phyloP scores from a whole-genome alignment of 2,113 vertebrate species.

The Ramphastos sulfuratus region DNA sequence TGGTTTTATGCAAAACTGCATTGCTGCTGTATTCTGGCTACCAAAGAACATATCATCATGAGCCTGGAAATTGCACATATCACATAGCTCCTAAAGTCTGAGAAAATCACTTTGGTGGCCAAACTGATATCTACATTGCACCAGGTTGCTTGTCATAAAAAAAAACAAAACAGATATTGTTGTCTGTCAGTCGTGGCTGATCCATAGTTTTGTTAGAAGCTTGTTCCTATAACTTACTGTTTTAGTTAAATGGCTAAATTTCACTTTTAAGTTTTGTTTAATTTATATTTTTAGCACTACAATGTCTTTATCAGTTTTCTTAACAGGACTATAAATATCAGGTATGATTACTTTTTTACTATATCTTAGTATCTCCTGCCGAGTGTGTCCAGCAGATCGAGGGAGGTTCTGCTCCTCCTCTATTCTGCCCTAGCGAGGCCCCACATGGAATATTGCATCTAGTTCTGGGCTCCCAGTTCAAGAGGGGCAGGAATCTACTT shows the following conservation, averaged over 20 bases:
- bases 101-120: not conserved
- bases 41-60: not conserved
- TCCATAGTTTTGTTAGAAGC: not conserved
- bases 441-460: too few species aligned
- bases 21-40: too few species aligned
- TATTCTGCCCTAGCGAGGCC: too few species aligned
- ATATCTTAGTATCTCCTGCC: not conserved
- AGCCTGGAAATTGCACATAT: not conserved
- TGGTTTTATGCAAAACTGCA: too few species aligned
- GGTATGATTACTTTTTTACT: not conserved
- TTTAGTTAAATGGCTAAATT: not conserved
- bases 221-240: not conserved
- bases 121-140: not conserved
- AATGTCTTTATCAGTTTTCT: not conserved
- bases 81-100: not conserved
- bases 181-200: not conserved
- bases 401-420: too few species aligned
- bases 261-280: not conserved
- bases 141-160: not conserved
- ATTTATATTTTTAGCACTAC: not conserved
- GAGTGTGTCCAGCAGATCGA: too few species aligned
- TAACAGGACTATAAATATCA: not conserved
- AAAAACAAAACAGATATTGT: not conserved
- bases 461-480: too few species aligned
- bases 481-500: too few species aligned